phyloP scores from a whole-genome alignment of 1,140 invertebrate species.

The Lepidurus packardi region DNA sequence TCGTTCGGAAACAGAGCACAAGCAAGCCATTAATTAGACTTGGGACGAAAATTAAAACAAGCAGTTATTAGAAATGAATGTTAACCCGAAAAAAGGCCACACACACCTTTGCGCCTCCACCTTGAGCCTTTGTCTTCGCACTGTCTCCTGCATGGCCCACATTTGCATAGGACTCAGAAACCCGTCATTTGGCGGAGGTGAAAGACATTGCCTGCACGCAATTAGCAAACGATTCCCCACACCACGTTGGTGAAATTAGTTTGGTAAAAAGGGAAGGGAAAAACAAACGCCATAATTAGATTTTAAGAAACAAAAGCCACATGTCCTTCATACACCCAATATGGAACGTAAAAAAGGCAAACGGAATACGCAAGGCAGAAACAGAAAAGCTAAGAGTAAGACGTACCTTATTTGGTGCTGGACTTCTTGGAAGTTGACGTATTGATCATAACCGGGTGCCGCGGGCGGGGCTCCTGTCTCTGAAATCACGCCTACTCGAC shows the following conservation, averaged over 20 bases:
- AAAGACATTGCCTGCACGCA: constrained; percentile 38
- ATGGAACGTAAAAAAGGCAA: not conserved
- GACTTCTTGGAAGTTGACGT: constrained; percentile 77
- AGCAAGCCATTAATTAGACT: constrained; percentile 28
- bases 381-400: constrained; percentile 24
- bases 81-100: not conserved
- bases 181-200: constrained; percentile 42
- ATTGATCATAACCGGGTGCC: constrained; percentile 60
- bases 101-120: constrained; percentile 58
- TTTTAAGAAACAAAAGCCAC: not conserved
- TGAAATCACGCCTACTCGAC: constrained; percentile 48
- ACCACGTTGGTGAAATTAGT: not conserved
- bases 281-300: not conserved
- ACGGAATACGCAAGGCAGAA: not conserved
- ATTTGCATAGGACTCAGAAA: constrained; percentile 59
- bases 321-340: not conserved
- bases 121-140: constrained; percentile 62
- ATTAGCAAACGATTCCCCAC: constrained; percentile 35
- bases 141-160: constrained; percentile 63
- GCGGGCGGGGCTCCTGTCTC: not conserved
- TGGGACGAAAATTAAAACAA: not conserved
- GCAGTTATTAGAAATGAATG: not conserved
- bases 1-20: constrained; percentile 29
- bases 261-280: not conserved
- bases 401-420: constrained; percentile 68